phyloP scores from a whole-genome alignment of 37 sponge, comb jelly and placozoan genomes.

The Axinella damicornis region DNA sequence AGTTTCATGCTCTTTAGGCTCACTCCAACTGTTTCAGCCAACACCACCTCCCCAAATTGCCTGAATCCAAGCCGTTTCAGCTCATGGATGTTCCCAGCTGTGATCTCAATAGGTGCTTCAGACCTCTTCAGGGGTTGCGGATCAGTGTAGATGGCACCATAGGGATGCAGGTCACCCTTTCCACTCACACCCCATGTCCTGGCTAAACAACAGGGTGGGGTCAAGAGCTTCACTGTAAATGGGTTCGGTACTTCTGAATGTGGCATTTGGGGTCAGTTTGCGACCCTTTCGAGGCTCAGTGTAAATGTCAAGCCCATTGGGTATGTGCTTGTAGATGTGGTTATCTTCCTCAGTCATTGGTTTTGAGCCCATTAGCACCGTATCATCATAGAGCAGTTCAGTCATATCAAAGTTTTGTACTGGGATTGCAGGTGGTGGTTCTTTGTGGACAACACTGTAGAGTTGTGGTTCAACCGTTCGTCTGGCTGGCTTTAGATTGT shows the following conservation, averaged over 20 bases:
- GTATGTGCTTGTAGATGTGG: neutral
- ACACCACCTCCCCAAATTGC: slow-evolving; percentile 85
- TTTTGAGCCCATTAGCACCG: neutral
- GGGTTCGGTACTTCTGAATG: neutral
- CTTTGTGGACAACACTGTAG: neutral
- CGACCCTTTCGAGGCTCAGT: neutral
- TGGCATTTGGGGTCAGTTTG: neutral
- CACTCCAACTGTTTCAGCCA: slow-evolving; percentile 69
- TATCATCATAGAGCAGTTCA: neutral
- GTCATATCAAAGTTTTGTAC: neutral
- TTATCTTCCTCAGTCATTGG: neutral
- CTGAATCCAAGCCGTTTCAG: slow-evolving; percentile 67
- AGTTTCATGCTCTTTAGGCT: slow-evolving; percentile 54
- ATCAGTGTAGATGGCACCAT: slow-evolving; percentile 68
- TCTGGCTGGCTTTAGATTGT: no score
- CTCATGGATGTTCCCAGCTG: slow-evolving; percentile 25
- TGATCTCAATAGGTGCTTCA: slow-evolving; percentile 15
- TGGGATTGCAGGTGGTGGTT: neutral
- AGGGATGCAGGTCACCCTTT: slow-evolving; percentile 48
- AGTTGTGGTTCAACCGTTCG: no score
- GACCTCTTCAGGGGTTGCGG: slow-evolving; percentile 14
- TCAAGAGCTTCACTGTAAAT: slow-evolving; percentile 43
- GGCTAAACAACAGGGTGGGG: slow-evolving; percentile 24
- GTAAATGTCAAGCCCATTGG: neutral
- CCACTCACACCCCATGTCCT: neutral